Conservation (phyloP, 2,113 vertebrate species). For the Dipodomys stephensi region DNA sequence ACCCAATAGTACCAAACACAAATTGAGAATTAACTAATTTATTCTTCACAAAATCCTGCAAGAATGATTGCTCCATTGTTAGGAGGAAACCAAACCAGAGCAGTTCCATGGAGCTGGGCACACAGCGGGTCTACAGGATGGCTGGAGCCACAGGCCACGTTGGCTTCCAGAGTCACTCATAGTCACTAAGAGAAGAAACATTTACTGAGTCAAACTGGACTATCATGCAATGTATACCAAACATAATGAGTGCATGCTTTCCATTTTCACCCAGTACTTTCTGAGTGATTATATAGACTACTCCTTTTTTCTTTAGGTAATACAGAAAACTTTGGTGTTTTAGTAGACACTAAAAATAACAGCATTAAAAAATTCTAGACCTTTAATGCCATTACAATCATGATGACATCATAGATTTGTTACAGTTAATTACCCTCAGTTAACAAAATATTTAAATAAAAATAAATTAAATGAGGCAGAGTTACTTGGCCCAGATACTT, state of each 20-base stretch:
- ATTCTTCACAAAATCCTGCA: neutral
- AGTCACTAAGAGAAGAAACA: neutral
- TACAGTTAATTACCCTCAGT: neutral
- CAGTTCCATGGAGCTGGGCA: neutral
- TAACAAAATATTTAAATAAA: constrained; percentile 32
- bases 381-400: neutral
- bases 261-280: accelerated
- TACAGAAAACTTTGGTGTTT: neutral
- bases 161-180: neutral
- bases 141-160: neutral
- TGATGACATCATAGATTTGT: neutral
- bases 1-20: neutral
- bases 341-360: neutral
- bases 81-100: neutral
- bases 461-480: constrained; percentile 25
- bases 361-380: neutral
- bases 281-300: accelerated
- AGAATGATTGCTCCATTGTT: neutral
- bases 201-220: neutral
- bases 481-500: constrained; percentile 24
- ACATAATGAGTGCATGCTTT: neutral
- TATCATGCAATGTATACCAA: neutral
- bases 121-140: neutral
- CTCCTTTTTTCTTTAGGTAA: neutral
- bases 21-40: neutral